These are phyloP conservation scores for Lepus americanus DNA, from an alignment of 2,113 vertebrate genomes.

Conservation along the genomic window DNA sequence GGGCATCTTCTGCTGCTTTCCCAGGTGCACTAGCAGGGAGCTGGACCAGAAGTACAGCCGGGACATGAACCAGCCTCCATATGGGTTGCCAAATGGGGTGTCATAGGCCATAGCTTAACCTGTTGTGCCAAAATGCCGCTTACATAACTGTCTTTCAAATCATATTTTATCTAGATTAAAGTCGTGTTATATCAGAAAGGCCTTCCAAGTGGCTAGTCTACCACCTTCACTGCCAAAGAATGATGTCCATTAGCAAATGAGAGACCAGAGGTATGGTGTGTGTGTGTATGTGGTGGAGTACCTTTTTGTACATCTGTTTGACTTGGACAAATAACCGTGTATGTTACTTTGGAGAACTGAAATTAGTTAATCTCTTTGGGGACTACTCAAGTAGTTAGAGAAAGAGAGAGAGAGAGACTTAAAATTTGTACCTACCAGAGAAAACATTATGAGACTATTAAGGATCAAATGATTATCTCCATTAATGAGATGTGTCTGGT, in stretches of 20 bases:
- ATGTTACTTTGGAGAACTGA: background rate
- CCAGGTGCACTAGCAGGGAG: no score
- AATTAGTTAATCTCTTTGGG: background rate
- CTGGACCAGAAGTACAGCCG: no score
- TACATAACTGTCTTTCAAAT: background rate
- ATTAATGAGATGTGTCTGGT: conserved; percentile 6
- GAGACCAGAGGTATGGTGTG: background rate
- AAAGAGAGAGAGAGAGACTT: background rate
- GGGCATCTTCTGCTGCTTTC: no score
- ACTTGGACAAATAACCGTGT: background rate
- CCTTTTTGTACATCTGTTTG: background rate
- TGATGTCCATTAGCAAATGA: background rate
- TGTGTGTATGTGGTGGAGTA: background rate
- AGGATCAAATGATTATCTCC: background rate
- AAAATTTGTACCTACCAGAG: background rate
- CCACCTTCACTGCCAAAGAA: background rate
- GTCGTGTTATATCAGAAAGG: background rate
- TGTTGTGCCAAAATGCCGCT: no score
- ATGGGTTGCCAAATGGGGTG: no score
- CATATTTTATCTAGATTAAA: background rate
- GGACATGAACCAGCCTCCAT: no score
- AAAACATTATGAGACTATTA: background rate
- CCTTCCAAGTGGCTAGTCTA: background rate
- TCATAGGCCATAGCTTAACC: no score
- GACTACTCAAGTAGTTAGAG: background rate